A percentile compares a stretch with the other conserved stretches of the same genome.
Conservation (phyloP, 2,888 invertebrate genomes). For the Julus scandinavius region DNA sequence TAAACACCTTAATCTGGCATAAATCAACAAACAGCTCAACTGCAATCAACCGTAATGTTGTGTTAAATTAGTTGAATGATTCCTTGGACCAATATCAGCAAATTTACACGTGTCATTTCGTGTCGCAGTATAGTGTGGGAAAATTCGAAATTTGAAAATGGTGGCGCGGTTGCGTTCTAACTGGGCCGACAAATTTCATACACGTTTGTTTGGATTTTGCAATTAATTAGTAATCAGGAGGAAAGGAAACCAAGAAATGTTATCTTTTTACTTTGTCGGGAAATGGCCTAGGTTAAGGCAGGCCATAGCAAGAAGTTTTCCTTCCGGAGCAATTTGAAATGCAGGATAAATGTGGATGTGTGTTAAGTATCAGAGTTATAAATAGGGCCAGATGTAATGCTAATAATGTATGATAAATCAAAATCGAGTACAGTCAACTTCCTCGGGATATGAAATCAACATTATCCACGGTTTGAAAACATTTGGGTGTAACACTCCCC, state of each 20-base stretch:
- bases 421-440: neutral
- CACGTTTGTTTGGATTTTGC: neutral
- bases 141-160: too few relatives aligned
- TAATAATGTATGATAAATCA: constrained; percentile 12
- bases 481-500: neutral
- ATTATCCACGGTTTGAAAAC: neutral
- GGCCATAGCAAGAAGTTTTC: constrained; percentile 5
- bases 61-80: too few relatives aligned
- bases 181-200: neutral
- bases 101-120: too few relatives aligned
- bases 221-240: neutral
- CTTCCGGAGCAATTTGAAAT: neutral
- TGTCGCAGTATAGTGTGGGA: too few relatives aligned
- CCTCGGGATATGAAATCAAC: constrained; percentile 29
- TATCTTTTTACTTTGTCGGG: neutral
- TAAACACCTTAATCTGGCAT: too few relatives aligned
- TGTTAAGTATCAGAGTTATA: neutral
- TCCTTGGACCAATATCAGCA: too few relatives aligned
- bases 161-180: too few relatives aligned
- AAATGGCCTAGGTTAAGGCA: neutral
- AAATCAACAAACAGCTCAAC: too few relatives aligned
- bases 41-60: too few relatives aligned
- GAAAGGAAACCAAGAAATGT: neutral
- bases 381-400: neutral
- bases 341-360: neutral